Evolutionary conservation across 2,797 vertebrate species (phyloP).

Genomic region (Pangasius krempfi): DNA sequence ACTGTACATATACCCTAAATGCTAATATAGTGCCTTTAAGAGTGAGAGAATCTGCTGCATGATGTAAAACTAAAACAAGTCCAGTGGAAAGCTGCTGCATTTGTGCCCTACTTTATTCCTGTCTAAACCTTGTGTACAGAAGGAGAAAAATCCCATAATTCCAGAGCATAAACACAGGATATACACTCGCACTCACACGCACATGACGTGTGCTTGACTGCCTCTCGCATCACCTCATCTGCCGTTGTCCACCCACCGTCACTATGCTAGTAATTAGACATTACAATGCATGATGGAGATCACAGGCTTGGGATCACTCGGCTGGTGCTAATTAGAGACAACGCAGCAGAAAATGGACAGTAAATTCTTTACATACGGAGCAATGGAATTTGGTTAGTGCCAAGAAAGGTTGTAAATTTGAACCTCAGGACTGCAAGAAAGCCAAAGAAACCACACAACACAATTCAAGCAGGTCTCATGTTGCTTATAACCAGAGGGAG

Average conservation of each 20-base stretch:
- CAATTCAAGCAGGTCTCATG: background rate
- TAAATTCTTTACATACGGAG: background rate
- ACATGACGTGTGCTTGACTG: conserved; percentile 57
- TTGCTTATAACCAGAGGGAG: background rate
- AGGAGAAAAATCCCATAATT: conserved; percentile 54
- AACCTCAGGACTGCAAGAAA: background rate
- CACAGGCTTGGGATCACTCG: conserved; percentile 32
- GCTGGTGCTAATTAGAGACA: background rate
- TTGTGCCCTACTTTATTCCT: background rate
- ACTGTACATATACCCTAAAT: background rate
- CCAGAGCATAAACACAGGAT: conserved; percentile 35
- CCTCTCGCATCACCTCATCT: conserved; percentile 36
- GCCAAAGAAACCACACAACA: too few species aligned
- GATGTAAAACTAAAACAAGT: background rate
- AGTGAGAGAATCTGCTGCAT: background rate
- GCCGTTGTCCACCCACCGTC: background rate
- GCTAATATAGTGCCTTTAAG: background rate
- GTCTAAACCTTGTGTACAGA: conserved; percentile 3
- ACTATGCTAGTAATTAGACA: conserved; percentile 34
- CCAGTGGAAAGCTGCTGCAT: background rate
- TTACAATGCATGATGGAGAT: conserved; percentile 27
- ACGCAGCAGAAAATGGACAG: background rate
- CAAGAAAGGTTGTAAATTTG: background rate
- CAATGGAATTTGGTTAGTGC: background rate
- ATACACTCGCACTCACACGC: conserved; percentile 62